phyloP scores from a whole-genome alignment of 1,140 invertebrate species.

The Drosophila athabasca region DNA sequence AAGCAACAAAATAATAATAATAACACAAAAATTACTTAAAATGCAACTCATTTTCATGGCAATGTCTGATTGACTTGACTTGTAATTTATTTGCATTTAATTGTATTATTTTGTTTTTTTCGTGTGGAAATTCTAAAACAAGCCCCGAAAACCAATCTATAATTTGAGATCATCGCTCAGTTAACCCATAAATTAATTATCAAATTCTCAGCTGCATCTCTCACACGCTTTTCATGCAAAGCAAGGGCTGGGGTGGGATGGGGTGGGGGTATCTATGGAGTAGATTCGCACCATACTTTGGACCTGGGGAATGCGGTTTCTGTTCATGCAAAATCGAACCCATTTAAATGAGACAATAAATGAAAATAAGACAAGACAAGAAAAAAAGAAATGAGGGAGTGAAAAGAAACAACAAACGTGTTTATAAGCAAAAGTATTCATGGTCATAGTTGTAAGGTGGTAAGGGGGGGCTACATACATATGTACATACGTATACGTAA shows the following conservation, averaged over 20 bases:
- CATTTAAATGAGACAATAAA: conserved; percentile 37
- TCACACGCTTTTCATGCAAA: conserved; percentile 40
- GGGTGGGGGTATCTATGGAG: too few relatives aligned
- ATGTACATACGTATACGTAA: conserved; percentile 53
- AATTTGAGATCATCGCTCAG: neutral
- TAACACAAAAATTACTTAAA: conserved; percentile 8
- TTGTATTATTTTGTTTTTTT: neutral
- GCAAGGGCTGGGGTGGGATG: neutral
- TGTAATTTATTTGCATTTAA: conserved; percentile 25
- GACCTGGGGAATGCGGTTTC: conserved; percentile 30
- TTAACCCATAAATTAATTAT: conserved; percentile 16
- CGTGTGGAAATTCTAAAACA: conserved; percentile 16
- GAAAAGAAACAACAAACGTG: conserved; percentile 26
- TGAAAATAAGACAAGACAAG: conserved; percentile 33
- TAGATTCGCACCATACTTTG: neutral
- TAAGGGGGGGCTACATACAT: conserved; percentile 15
- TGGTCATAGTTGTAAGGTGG: conserved; percentile 26
- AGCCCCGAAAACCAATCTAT: conserved; percentile 16
- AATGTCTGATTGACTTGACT: neutral
- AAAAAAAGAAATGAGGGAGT: conserved; percentile 5
- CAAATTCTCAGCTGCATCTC: neutral
- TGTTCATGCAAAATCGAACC: conserved; percentile 41
- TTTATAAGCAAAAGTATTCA: conserved; percentile 41
- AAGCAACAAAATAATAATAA: conserved; percentile 13
- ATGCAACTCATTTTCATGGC: conserved; percentile 7